A percentile compares a stretch with the other conserved stretches of the same genome.
Conservation (phyloP, 2,888 invertebrate species). For the Tenthredo scrophulariae region DNA sequence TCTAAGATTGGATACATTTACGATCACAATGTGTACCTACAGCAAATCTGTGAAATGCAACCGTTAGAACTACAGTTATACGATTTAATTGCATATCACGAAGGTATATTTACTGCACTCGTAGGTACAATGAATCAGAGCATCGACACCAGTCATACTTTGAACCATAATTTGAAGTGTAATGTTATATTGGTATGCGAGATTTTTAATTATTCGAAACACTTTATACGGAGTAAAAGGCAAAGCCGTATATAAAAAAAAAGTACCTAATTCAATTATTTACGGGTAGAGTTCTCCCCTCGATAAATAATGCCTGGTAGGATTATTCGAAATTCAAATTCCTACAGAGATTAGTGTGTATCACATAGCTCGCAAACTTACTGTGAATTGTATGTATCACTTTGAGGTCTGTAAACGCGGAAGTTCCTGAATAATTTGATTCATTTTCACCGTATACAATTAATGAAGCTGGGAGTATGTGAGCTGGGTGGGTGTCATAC, state of each 20-base stretch:
- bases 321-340: constrained; percentile 16
- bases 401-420: constrained; percentile 36
- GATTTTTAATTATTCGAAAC: neutral
- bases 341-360: neutral
- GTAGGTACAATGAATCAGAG: neutral
- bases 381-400: constrained; percentile 23
- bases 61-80: neutral
- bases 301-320: neutral
- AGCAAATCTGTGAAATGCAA: neutral
- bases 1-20: neutral
- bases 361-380: constrained; percentile 22
- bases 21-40: neutral
- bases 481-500: neutral
- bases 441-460: constrained; percentile 27
- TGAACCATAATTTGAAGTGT: neutral
- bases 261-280: neutral
- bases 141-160: neutral
- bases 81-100: neutral
- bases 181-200: neutral
- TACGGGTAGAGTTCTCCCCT: neutral
- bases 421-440: constrained; percentile 45
- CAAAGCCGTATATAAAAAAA: neutral
- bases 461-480: constrained; percentile 16
- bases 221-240: neutral
- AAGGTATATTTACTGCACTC: neutral